Evolutionary conservation across 2,113 vertebrate genomes (phyloP).

Genomic region (Dasypus novemcinctus): DNA sequence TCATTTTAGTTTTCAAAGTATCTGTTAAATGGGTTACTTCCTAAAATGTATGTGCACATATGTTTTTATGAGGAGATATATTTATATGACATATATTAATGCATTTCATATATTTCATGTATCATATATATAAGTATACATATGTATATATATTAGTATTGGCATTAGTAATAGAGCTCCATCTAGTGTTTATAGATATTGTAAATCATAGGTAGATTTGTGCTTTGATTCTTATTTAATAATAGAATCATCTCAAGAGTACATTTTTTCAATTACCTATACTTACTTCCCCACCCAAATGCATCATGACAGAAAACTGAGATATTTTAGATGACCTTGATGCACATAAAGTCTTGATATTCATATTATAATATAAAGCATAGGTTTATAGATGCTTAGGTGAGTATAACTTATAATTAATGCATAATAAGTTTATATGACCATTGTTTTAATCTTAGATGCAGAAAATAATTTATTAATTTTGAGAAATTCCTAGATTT

Average conservation of each 20-base stretch:
- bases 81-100: too few species aligned
- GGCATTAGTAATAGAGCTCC: constrained; percentile 66
- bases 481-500: neutral
- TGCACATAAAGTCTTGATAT: neutral
- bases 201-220: constrained; percentile 15
- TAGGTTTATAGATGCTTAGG: neutral
- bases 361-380: neutral
- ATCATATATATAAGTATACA: neutral
- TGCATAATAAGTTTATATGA: neutral
- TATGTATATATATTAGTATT: neutral
- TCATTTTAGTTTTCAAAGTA: neutral
- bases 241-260: neutral
- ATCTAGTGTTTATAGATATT: constrained; percentile 71
- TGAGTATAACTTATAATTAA: neutral
- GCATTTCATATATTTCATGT: too few species aligned
- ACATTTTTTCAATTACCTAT: neutral
- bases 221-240: neutral
- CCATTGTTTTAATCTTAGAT: neutral
- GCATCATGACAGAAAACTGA: neutral
- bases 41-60: neutral
- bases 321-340: neutral
- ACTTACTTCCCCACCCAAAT: neutral
- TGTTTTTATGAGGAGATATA: neutral
- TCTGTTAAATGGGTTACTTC: neutral
- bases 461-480: neutral